Percentiles rank a stretch among this genome's conserved stretches.
Evolutionary conservation across 2,797 vertebrate species (phyloP).

Genomic region (Leptodactylus fallax): DNA sequence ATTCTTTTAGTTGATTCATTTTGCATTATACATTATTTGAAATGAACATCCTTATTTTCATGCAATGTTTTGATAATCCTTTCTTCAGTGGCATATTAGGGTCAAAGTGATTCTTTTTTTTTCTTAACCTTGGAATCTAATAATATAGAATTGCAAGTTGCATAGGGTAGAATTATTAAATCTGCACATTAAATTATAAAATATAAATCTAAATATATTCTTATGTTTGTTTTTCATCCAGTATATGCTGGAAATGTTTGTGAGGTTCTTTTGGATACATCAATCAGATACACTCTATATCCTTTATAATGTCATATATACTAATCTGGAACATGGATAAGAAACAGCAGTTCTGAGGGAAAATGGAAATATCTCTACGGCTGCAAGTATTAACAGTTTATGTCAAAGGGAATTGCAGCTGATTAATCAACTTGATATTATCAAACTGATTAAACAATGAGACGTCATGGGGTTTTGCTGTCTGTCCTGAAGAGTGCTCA

Average conservation of each 20-base stretch:
- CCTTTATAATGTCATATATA: background rate
- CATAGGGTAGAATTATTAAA: background rate
- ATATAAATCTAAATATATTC: background rate
- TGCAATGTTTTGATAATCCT: too few relatives aligned
- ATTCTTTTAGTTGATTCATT: too few relatives aligned
- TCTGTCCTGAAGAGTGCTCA: constrained; percentile 75
- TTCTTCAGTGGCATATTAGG: too few relatives aligned
- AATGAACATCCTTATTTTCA: too few relatives aligned
- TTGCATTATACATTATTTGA: too few relatives aligned
- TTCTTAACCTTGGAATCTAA: background rate
- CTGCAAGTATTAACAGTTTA: constrained; percentile 63
- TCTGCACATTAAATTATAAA: background rate
- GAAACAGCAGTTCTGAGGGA: constrained; percentile 1
- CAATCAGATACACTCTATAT: background rate
- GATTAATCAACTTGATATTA: constrained; percentile 79
- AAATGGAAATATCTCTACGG: constrained; percentile 58
- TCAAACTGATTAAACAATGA: constrained; percentile 83
- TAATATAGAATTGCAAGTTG: background rate
- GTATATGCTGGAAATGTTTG: background rate
- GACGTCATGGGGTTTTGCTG: constrained; percentile 79
- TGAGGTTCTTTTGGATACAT: background rate
- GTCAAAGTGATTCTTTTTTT: background rate
- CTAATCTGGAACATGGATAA: constrained; percentile 33
- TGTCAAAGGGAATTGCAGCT: constrained; percentile 71
- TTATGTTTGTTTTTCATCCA: too few relatives aligned